These are phyloP conservation scores for Strigamia transsilvanica DNA, from an alignment of 2,888 invertebrate species.

Conservation along the genomic window DNA sequence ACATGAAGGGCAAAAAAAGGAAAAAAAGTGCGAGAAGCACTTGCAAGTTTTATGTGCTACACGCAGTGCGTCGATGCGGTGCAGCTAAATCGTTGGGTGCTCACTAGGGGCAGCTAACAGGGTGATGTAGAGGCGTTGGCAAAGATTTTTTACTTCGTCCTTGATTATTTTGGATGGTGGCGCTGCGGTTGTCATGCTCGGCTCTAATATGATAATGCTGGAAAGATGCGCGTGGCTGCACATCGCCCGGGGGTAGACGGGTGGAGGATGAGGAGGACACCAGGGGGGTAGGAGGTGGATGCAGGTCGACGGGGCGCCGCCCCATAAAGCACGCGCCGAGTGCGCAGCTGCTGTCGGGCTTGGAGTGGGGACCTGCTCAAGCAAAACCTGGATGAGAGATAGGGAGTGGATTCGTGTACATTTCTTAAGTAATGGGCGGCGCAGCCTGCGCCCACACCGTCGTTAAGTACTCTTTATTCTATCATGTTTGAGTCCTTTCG, in stretches of 20 bases:
- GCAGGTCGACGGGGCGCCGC: conserved; percentile 50
- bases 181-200: conserved; percentile 49
- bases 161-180: conserved; percentile 49
- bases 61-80: conserved; percentile 45
- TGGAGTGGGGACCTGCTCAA: conserved; percentile 43
- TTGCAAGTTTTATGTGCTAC: conserved; percentile 43
- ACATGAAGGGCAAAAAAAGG: background rate
- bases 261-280: conserved; percentile 28
- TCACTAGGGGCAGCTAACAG: conserved; percentile 48
- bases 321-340: conserved; percentile 51
- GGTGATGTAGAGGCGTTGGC: conserved; percentile 49
- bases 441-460: conserved; percentile 49
- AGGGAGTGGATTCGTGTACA: conserved; percentile 41
- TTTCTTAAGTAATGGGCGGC: conserved; percentile 48
- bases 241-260: conserved; percentile 42
- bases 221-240: conserved; percentile 49
- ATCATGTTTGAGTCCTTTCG: conserved; percentile 26
- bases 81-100: conserved; percentile 48
- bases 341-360: conserved; percentile 43
- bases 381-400: conserved; percentile 49
- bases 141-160: conserved; percentile 49
- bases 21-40: conserved; percentile 4
- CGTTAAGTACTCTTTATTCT: conserved; percentile 38
- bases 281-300: conserved; percentile 22
- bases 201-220: conserved; percentile 49